Base-by-base conservation (phyloP, 2,888 invertebrate genomes). In the Eledone cirrhosa region DNA sequence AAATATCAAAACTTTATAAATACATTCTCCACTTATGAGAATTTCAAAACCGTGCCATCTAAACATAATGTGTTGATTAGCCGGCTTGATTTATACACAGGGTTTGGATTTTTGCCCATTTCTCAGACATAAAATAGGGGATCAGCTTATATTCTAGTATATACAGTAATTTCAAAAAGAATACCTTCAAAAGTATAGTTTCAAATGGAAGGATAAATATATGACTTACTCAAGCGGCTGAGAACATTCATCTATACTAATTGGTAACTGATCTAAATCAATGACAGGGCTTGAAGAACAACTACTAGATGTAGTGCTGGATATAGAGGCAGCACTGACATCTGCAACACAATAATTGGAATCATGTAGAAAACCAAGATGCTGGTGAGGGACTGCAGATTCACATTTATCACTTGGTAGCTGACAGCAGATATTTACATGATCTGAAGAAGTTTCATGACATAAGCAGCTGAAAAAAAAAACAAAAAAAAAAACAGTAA, bases 401-500 rank as follows among this genome's bases (percentile, higher is more conserved):
- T 87, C 83, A n/a, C 83, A 81, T 29, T 79, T 78, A 65, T 87
- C 87, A 48, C 90, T 90, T 22, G 88, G 89, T 78, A 87, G 88
- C 77, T 90, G 88, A 72, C 90, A 87, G 48, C 91, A 90, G 7
- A 90, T 90, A 77, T 91, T 90, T 88, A 91, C 87, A 80, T 91
- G 91, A 13, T 89, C 88, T 74, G 91, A 89, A 48, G 89, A 89
- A 84, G 90, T 91, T 82, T 91, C 91, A 84, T 91, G 91, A 88
- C 91, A 91, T 1, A 91, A 89, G 84, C 91, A 91, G 79, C 90
- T 90, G 81, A 65, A 84, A 81, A 80, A 24, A 16, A 59, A 78
- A 27, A 27, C n/a, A 63, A 14, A 63, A 63, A 63, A 63, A 63
- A 7, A 63, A 14, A n/a, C n/a, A 63, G n/a, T 63, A 24, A 63